Conservation (phyloP, 1,140 invertebrate genomes). For the Zaprionus nigranus region DNA sequence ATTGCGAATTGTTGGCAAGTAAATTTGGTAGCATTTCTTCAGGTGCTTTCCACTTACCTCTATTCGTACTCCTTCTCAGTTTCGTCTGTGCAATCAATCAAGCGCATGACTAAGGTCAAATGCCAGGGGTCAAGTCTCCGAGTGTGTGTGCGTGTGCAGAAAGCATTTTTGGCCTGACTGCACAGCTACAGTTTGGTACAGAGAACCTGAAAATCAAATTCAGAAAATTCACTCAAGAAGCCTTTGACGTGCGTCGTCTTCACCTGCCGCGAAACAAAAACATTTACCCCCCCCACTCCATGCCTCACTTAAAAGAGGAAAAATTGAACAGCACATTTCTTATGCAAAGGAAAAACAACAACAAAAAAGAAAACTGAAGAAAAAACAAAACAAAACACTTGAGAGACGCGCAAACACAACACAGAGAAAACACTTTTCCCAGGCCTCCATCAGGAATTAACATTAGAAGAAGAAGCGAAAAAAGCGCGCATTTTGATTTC, state of each 20-base stretch:
- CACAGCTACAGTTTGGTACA: slow-evolving; percentile 25
- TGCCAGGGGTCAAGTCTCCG: slow-evolving; percentile 31
- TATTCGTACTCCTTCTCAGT: slow-evolving; percentile 18
- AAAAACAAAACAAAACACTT: slow-evolving; percentile 28
- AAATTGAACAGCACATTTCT: slow-evolving; percentile 48
- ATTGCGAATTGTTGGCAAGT: slow-evolving; percentile 41
- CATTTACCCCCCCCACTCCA: slow-evolving; percentile 10
- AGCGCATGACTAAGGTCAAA: slow-evolving; percentile 61
- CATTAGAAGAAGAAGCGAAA: slow-evolving; percentile 25
- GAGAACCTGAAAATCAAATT: neutral
- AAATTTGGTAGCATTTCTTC: slow-evolving; percentile 40
- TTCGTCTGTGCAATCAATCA: slow-evolving; percentile 68
- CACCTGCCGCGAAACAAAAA: slow-evolving; percentile 44
- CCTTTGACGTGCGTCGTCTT: slow-evolving; percentile 19
- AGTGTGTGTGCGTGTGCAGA: neutral
- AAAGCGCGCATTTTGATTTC: slow-evolving; percentile 55
- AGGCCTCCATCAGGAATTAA: slow-evolving; percentile 42
- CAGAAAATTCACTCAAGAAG: neutral
- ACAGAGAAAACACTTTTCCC: slow-evolving; percentile 30
- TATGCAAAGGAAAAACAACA: slow-evolving; percentile 48
- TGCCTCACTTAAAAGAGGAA: neutral
- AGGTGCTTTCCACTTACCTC: slow-evolving; percentile 6
- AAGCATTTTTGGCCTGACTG: slow-evolving; percentile 38
- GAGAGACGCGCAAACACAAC: neutral
- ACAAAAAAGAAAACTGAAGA: slow-evolving; percentile 32